A percentile compares a stretch with the other conserved stretches of the same genome.
Conservation (phyloP, 2,797 vertebrate species). For the Kryptopterus vitreolus region DNA sequence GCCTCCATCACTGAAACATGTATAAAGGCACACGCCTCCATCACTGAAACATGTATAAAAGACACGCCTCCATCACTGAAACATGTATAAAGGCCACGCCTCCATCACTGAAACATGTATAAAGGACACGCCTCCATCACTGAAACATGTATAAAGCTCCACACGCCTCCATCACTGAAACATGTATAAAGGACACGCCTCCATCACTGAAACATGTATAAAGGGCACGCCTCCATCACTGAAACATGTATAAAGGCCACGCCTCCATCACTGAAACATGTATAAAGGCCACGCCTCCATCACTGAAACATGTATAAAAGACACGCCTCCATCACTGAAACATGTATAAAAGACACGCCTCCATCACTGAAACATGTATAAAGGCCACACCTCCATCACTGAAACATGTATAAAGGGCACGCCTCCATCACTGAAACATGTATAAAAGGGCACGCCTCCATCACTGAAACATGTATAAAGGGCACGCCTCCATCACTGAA, state of each 20-base stretch:
- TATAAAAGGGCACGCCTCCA: too few relatives aligned
- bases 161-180: too few relatives aligned
- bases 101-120: neutral
- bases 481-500: neutral
- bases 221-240: neutral
- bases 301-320: neutral
- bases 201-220: neutral
- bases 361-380: neutral
- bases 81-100: neutral
- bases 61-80: neutral
- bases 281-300: neutral
- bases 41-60: too few relatives aligned
- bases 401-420: too few relatives aligned
- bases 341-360: neutral
- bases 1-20: neutral
- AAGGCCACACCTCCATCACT: too few relatives aligned
- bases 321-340: neutral
- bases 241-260: neutral
- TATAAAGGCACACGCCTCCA: too few relatives aligned
- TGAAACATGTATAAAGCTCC: neutral
- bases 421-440: neutral
- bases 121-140: neutral
- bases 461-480: neutral
- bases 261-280: neutral
- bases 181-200: neutral